phyloP scores from a whole-genome alignment of 2,888 invertebrate genomes.

The Miltochrista miniata region DNA sequence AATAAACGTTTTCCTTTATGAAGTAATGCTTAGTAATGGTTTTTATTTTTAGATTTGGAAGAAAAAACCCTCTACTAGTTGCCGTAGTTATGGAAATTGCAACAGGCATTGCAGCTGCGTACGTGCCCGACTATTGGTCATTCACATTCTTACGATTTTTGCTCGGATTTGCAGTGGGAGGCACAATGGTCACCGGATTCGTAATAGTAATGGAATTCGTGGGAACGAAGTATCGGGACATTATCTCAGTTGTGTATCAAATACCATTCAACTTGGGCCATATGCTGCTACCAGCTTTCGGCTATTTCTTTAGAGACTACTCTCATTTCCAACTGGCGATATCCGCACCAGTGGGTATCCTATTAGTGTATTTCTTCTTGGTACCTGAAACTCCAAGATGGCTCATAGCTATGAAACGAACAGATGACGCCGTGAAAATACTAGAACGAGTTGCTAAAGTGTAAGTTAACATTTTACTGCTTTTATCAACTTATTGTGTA shows the following conservation, averaged over 20 bases:
- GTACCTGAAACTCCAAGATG: conserved; percentile 92
- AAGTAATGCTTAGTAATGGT: no score
- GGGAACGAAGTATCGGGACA: conserved; percentile 81
- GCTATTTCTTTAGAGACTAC: conserved; percentile 86
- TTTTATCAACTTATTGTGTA: no score
- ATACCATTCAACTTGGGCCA: conserved; percentile 88
- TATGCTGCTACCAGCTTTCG: conserved; percentile 84
- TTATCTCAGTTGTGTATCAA: conserved; percentile 86
- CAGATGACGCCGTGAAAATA: conserved; percentile 85
- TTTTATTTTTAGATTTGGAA: conserved; percentile 85
- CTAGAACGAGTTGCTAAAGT: conserved; percentile 86
- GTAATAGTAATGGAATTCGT: conserved; percentile 87
- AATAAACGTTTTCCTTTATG: no score
- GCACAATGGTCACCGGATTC: conserved; percentile 88
- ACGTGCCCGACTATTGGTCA: conserved; percentile 83
- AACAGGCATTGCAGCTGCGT: conserved; percentile 87
- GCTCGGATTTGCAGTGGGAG: conserved; percentile 90
- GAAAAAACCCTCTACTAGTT: conserved; percentile 87
- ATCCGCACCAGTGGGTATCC: conserved; percentile 82
- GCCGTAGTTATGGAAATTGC: conserved; percentile 89
- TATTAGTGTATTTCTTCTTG: conserved; percentile 86
- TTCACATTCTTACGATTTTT: conserved; percentile 88
- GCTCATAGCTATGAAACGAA: conserved; percentile 88
- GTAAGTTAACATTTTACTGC: conserved; percentile 52
- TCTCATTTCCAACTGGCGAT: conserved; percentile 86